These are phyloP conservation scores for Galago senegalensis DNA, from an alignment of 2,797 vertebrate species.

Conservation along the genomic window DNA sequence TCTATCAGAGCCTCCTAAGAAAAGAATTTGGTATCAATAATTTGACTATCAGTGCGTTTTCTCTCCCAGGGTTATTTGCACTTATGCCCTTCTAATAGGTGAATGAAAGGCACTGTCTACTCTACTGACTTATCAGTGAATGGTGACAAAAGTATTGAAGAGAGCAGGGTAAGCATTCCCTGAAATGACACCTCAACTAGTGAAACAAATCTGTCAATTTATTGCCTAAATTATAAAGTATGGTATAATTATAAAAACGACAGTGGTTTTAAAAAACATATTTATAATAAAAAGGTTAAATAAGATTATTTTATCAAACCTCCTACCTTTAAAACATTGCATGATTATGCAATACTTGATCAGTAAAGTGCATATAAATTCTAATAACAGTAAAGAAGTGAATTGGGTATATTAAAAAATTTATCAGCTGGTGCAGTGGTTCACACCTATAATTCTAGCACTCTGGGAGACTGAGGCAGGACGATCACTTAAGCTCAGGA, in stretches of 20 bases:
- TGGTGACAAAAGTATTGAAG: background rate
- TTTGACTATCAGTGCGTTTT: background rate
- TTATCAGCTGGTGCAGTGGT: background rate
- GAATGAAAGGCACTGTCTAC: background rate
- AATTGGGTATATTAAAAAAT: conserved; percentile 18
- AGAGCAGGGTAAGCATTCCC: background rate
- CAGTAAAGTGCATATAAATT: background rate
- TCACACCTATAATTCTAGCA: no score
- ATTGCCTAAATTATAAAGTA: conserved; percentile 48
- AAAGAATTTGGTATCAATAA: background rate
- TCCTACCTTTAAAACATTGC: conserved; percentile 11
- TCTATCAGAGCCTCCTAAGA: background rate
- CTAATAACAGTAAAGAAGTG: background rate
- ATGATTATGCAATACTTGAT: background rate
- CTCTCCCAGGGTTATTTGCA: background rate
- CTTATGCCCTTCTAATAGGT: background rate
- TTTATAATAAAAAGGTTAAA: conserved; percentile 46
- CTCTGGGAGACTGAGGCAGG: no score
- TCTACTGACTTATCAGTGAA: background rate
- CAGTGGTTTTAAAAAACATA: background rate
- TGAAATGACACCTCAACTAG: background rate
- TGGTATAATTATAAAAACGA: background rate
- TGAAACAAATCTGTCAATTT: background rate
- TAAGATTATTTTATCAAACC: background rate
- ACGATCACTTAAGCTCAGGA: no score